Base-by-base conservation (phyloP, 1,140 invertebrate species). In the Ostrea edulis region DNA sequence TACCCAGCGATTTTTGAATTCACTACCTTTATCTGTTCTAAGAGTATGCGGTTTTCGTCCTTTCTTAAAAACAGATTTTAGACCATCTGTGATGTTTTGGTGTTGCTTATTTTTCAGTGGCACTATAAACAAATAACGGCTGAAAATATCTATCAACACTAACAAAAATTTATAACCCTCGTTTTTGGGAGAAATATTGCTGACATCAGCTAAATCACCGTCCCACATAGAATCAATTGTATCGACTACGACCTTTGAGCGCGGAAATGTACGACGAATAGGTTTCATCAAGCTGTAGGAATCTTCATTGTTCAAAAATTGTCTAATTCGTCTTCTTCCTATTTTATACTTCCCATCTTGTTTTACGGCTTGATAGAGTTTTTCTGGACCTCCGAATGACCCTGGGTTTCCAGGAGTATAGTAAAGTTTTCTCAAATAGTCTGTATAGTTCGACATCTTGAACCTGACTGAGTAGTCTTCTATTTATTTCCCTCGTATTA, bases 1-100 rank as follows among this genome's bases (percentile, higher is more conserved):
- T 7, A 88, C 87, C 68, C 86, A 87, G 5, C 87, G 83, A 44
- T 84, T 82, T 88, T 88, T 85, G 55, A 88, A 88, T 68, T 88
- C 87, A 20, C 83, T 71, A 14, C 87, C 87, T 84, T 88, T 84
- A 85, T 88, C 87, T 25, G 82, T 53, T 52, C 84, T 54, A 25
- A 88, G n/a, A 0, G 68, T 77, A 29, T 85, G 20, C 0, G 87
- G 83, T 82, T 81, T 88, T 58, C 87, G 44, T 53, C 82, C 55
- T 22, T 11, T 55, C 25, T 55, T 8, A 65, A 85, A 88, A 81
- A 85, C 52, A 1, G 29, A 35, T 55, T 88, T 85, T 62, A 85
- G 58, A n/a, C 83, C 87, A 25, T 53, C 51, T 2, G 52, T 53
- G 65, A 86, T 52, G 35, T 54, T 86, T 84, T 35, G 25, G 29